A percentile compares a stretch with the other conserved stretches of the same genome.
phyloP scores from a whole-genome alignment of 2,113 vertebrate species.

The Danionella cerebrum region DNA sequence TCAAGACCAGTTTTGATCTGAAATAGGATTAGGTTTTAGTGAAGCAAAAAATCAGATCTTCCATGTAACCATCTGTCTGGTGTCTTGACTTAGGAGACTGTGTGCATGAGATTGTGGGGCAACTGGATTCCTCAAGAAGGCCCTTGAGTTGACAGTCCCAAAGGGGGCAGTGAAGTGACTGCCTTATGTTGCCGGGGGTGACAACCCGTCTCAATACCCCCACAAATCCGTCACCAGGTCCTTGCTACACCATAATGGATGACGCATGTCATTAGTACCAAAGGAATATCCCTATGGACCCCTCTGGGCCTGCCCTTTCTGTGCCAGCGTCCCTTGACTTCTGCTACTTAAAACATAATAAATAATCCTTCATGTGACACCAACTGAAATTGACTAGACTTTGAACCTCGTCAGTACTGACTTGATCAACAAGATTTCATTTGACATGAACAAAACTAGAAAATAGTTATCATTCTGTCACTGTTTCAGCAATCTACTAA shows the following conservation, averaged over 20 bases:
- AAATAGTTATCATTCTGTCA: not conserved
- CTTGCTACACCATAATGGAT: constrained; percentile 68
- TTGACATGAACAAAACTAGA: not conserved
- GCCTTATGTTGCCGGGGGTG: constrained; percentile 58
- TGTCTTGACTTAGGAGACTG: not conserved
- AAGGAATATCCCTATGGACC: constrained; percentile 60
- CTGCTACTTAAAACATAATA: constrained; percentile 72
- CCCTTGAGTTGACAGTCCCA: constrained; percentile 37
- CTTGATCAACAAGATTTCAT: constrained; percentile 49
- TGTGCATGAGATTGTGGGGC: constrained; percentile 6
- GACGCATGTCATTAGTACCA: constrained; percentile 58
- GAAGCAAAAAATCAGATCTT: not conserved
- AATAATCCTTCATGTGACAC: constrained; percentile 75
- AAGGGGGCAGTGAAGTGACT: constrained; percentile 40
- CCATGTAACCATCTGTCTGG: constrained; percentile 14
- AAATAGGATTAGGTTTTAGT: not conserved
- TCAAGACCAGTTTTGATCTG: not conserved
- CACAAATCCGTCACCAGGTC: constrained; percentile 9
- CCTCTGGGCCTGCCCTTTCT: constrained; percentile 64
- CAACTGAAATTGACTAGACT: constrained; percentile 63
- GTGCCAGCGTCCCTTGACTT: constrained; percentile 55
- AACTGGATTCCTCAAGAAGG: constrained; percentile 16
- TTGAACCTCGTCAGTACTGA: constrained; percentile 65
- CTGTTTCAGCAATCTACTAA: too few species aligned
- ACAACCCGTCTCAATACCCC: constrained; percentile 19